Base-by-base conservation (phyloP, 2,797 vertebrate species). In the Cyprinella venusta region DNA sequence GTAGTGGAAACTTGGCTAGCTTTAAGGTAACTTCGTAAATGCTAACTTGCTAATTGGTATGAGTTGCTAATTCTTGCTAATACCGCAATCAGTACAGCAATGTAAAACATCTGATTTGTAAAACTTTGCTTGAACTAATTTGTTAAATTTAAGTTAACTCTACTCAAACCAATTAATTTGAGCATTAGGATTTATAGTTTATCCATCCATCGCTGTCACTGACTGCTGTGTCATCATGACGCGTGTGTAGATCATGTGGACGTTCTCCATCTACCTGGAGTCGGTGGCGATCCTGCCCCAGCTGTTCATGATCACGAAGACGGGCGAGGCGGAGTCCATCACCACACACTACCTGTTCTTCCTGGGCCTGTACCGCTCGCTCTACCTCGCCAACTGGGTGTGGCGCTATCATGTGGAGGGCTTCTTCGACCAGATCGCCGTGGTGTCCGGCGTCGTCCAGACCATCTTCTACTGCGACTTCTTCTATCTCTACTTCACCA, bases 401-500 rank as follows among this genome's bases (percentile, higher is more conserved):
- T 97, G 97, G 95, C 96, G 97, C 82, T 99, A 97, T 91, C 93
- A 98, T 92, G 96, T 93, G 0, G 97, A 98, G 91, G 95, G 93
- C 69, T 98, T 97, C 93, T 96, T 97, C 0, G 97, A 99, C 91
- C 97, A 98, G 89, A 99, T 99, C 0, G 96, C 97, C 0, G 96
- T 99, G 1, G 97, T 99, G 88, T 96, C 98, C 0, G 98, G 97
- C 2, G 97, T 97, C 0, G 97, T 99, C 61, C 98, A 99, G 91
- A 99, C 97, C 88, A 98, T 99, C 86, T 99, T 99, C 94, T 99
- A 97, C 93, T 98, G 97, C 2, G 97, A 98, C 79, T 99, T 99
- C 94, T 99, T 99, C 95, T 99, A 99, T 89, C 95, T 99, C 89
- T 99, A 99, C 0, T 72, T 96, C 88, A 99, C 97, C 52, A 97